These are phyloP conservation scores for Mormyrops boulengeri DNA, from an alignment of 2,797 vertebrate genomes.

Conservation along the genomic window DNA sequence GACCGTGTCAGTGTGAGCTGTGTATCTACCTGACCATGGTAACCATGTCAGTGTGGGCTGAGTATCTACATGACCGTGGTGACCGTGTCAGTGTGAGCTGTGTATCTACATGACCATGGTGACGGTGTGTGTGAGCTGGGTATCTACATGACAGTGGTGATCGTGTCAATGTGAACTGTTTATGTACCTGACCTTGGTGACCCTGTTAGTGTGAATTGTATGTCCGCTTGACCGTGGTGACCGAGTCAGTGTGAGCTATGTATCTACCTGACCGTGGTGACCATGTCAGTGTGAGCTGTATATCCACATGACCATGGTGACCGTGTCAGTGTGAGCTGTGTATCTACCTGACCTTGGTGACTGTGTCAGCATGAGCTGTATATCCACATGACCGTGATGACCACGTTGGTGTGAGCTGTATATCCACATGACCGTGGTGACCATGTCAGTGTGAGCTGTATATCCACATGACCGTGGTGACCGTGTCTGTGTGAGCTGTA, in stretches of 20 bases:
- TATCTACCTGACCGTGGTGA: too few relatives aligned
- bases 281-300: too few relatives aligned
- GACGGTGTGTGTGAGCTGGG: neutral
- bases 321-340: too few relatives aligned
- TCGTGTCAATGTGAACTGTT: neutral
- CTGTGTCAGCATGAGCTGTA: too few relatives aligned
- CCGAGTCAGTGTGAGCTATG: too few relatives aligned
- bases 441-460: neutral
- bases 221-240: too few relatives aligned
- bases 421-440: neutral
- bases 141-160: constrained; percentile 40
- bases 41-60: neutral
- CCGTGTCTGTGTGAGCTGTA: neutral
- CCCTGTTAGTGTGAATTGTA: too few relatives aligned
- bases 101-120: neutral
- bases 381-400: neutral
- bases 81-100: neutral
- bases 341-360: too few relatives aligned
- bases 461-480: neutral
- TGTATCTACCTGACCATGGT: neutral
- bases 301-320: too few relatives aligned
- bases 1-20: neutral
- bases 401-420: neutral
- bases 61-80: neutral
- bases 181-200: too few relatives aligned